Conservation (phyloP, 1,140 invertebrate species). For the Meloidogyne hapla region DNA sequence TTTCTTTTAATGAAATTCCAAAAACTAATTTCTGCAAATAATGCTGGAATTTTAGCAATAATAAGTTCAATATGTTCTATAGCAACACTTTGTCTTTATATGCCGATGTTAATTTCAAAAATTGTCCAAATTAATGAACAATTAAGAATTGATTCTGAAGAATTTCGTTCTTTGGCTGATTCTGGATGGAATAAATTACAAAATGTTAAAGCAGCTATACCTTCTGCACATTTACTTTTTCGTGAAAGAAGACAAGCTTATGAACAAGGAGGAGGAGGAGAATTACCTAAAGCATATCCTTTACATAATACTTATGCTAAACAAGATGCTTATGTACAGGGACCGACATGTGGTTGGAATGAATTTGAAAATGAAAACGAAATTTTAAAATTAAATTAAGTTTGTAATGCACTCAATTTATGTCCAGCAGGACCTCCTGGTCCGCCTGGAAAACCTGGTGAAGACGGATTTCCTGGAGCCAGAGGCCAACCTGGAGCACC, state of each 20-base stretch:
- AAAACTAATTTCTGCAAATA: conserved; percentile 49
- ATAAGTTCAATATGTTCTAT: conserved; percentile 47
- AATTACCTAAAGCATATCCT: conserved; percentile 55
- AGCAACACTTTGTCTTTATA: conserved; percentile 49
- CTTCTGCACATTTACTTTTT: conserved; percentile 7
- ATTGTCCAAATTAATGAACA: conserved; percentile 57
- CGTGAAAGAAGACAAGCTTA: conserved; percentile 28
- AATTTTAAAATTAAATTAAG: conserved; percentile 34
- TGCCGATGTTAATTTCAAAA: conserved; percentile 53
- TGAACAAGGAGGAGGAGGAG: conserved; percentile 24
- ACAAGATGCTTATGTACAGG: conserved; percentile 52
- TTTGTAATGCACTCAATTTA: conserved; percentile 54
- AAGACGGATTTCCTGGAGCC: conserved; percentile 48
- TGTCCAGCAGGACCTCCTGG: conserved; percentile 58
- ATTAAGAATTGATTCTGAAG: conserved; percentile 57
- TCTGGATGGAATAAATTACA: conserved; percentile 54
- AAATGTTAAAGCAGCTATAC: conserved; percentile 25
- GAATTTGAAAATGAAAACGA: neutral
- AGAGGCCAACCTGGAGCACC: conserved; percentile 47
- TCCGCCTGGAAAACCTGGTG: conserved; percentile 53
- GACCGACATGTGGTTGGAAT: conserved; percentile 54
- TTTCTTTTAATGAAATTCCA: neutral
- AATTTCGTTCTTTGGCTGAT: conserved; percentile 56
- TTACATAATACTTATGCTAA: conserved; percentile 57
- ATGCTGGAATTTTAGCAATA: conserved; percentile 54